Evolutionary conservation across 2,113 vertebrate genomes (phyloP), one percentile per base, ranked within the genome.

Genomic region (Elaphurus davidianus): DNA sequence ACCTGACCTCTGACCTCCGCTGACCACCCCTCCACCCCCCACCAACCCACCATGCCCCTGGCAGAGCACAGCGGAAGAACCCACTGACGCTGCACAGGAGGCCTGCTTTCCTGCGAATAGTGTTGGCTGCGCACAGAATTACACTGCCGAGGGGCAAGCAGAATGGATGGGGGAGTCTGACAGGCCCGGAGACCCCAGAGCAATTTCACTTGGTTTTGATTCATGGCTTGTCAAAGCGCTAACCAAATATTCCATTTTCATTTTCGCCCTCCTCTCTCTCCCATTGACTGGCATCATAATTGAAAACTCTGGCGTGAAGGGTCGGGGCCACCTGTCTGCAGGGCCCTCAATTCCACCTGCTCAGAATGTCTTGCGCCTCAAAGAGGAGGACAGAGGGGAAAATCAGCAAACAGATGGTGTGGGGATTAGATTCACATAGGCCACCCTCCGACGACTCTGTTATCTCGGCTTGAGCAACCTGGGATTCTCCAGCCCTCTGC

Each of bases 211-310:
- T 87, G 98, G 90, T 98, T 98, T 98, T 99, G 98, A 99, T 99
- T 98, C 98, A 99, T 99, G 97, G 96, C 98, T 98, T 99, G 98
- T 98, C 98, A 98, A 98, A 98, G 96, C 81, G 13, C 98, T 98
- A 98, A 98, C 97, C 98, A 99, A 99, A 99, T 98, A 98, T 98
- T 98, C 98, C 97, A 98, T 98, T 99, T 98, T 98, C 98, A 98
- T 98, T 98, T 97, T 94, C 67, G 21, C 97, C 94, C 96, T 97
- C 95, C 96, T 87, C 95, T 98, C 97, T 97, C 91, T 95, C 96
- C 98, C 93, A 97, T 82, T 97, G 97, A 98, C 97, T 98, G 85
- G 97, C 97, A 95, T 97, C 90, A 54, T 98, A 98, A 98, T 97
- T 62, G 93, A 98, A 97, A 88, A 94, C 85, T 90, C 96, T 60